Percentiles rank a stretch among this genome's conserved stretches.
Conservation (phyloP, 2,888 invertebrate species). For the Trichogramma dendrolimi region DNA sequence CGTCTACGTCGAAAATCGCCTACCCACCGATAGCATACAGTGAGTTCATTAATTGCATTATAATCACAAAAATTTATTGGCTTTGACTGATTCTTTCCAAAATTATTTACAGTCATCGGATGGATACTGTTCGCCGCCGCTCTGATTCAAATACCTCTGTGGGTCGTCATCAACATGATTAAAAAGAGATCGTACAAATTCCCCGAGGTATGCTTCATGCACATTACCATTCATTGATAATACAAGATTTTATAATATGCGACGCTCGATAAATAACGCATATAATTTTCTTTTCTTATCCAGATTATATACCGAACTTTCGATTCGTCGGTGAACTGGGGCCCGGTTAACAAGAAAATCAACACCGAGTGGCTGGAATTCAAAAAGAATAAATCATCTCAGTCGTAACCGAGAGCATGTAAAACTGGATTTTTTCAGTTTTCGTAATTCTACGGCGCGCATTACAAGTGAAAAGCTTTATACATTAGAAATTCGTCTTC, state of each 20-base stretch:
- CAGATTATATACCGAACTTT: constrained; percentile 45
- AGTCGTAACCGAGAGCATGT: background rate
- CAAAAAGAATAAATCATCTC: constrained; percentile 39
- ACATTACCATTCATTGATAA: background rate
- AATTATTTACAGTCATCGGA: constrained; percentile 50
- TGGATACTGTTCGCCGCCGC: constrained; percentile 55
- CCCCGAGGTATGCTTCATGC: constrained; percentile 30
- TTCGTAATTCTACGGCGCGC: no score
- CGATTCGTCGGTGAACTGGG: constrained; percentile 46
- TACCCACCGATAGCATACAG: constrained; percentile 37
- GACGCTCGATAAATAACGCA: background rate
- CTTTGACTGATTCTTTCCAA: background rate
- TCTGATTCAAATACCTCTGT: constrained; percentile 53
- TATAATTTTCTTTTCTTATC: constrained; percentile 11
- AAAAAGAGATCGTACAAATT: constrained; percentile 36
- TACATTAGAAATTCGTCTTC: no score
- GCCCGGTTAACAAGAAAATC: constrained; percentile 43
- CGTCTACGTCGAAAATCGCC: constrained; percentile 59
- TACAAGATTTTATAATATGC: background rate
- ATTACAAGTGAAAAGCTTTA: no score
- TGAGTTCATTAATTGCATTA: background rate
- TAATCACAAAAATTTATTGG: background rate
- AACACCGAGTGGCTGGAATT: constrained; percentile 48
- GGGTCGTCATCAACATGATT: constrained; percentile 44
- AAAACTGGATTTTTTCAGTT: no score